Percentiles rank a stretch among this genome's conserved stretches.
phyloP scores from a whole-genome alignment of 2,113 vertebrate genomes.

The Lonchura striata region DNA sequence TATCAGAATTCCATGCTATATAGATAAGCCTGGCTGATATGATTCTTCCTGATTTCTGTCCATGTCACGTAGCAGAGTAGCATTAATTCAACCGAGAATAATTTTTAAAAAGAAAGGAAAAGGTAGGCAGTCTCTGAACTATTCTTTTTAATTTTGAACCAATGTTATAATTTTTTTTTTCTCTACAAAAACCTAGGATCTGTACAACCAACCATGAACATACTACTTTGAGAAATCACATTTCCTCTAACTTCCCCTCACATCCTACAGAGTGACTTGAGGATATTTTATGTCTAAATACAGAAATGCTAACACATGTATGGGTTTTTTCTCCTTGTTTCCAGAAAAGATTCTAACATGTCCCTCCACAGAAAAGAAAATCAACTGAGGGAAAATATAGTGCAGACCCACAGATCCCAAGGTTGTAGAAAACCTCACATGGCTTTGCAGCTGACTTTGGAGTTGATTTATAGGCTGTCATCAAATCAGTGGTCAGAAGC shows the following conservation, averaged over 20 bases:
- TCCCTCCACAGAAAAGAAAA: background rate
- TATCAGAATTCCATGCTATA: background rate
- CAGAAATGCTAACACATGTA: background rate
- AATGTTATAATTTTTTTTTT: background rate
- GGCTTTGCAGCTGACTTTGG: background rate
- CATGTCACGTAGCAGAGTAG: background rate
- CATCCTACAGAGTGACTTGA: background rate
- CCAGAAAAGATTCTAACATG: background rate
- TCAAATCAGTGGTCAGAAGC: background rate
- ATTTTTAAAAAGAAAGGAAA: background rate
- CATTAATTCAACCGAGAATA: background rate
- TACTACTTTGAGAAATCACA: background rate
- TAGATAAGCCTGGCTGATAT: background rate
- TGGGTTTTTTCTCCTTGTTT: background rate
- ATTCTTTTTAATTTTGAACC: background rate
- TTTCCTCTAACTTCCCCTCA: background rate
- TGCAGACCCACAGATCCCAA: background rate
- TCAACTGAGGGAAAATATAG: background rate
- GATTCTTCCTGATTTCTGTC: background rate
- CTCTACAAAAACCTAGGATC: background rate
- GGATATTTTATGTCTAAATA: background rate
- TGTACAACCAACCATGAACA: background rate
- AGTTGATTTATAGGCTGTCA: constrained; percentile 33
- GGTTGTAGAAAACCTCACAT: background rate
- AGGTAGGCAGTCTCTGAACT: background rate